phyloP scores from a whole-genome alignment of 2,888 invertebrate species.

The Cyclophora punctaria region DNA sequence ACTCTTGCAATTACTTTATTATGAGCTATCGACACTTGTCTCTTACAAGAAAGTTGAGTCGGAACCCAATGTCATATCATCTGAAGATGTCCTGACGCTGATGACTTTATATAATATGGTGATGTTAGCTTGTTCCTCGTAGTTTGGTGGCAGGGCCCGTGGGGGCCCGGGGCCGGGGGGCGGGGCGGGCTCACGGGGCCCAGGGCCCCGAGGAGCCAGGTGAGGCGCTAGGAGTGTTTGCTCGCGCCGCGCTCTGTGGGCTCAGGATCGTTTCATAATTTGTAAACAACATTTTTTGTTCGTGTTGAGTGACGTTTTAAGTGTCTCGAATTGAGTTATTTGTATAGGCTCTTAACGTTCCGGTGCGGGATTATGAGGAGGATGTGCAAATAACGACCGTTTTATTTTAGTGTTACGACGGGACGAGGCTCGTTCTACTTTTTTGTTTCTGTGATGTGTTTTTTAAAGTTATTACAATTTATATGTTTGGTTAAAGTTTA shows the following conservation, averaged over 20 bases:
- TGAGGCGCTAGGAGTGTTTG: slow-evolving; percentile 24
- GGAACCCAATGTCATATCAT: too few species aligned
- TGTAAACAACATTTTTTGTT: slow-evolving; percentile 55
- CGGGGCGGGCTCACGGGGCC: not conserved
- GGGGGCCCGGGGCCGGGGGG: not conserved
- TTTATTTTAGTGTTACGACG: slow-evolving; percentile 2
- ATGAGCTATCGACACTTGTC: too few species aligned
- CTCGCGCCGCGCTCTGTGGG: too few species aligned
- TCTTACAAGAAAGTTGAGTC: too few species aligned
- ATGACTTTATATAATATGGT: not conserved
- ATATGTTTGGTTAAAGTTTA: too few species aligned
- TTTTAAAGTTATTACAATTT: too few species aligned
- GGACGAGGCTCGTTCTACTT: not conserved
- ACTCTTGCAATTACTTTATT: too few species aligned
- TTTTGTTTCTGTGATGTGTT: not conserved
- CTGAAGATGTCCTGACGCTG: not conserved
- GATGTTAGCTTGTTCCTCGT: not conserved
- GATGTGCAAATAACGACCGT: slow-evolving; percentile 35
- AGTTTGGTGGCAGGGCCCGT: not conserved
- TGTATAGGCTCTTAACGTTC: slow-evolving; percentile 53
- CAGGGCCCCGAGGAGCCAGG: slow-evolving; percentile 17
- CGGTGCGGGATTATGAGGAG: slow-evolving; percentile 31
- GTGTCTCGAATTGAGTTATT: slow-evolving; percentile 63
- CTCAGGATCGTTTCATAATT: slow-evolving; percentile 54
- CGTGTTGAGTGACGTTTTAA: slow-evolving; percentile 53